phyloP scores from a whole-genome alignment of 1,140 invertebrate species.

The Drosophila rhopaloa region DNA sequence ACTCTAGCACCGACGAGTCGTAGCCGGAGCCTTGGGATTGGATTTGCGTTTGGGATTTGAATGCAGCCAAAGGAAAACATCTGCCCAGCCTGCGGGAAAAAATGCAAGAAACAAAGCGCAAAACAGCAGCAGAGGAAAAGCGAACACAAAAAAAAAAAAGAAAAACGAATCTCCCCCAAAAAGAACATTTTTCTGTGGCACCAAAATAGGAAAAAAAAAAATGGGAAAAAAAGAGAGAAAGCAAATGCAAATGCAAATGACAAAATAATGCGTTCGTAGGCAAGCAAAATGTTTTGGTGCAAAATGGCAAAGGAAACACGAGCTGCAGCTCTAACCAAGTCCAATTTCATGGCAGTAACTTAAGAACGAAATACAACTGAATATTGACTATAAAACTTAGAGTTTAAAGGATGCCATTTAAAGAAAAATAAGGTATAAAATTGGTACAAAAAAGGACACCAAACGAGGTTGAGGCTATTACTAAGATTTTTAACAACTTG shows the following conservation, averaged over 20 bases:
- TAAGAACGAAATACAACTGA: slow-evolving; percentile 1
- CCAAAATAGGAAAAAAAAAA: not conserved
- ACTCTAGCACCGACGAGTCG: slow-evolving; percentile 1
- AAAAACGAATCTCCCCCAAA: slow-evolving; percentile 1
- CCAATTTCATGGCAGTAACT: slow-evolving; percentile 4
- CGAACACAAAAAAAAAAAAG: not conserved
- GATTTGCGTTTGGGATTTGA: slow-evolving; percentile 49
- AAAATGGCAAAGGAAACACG: slow-evolving; percentile 11
- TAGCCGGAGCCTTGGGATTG: slow-evolving; percentile 40
- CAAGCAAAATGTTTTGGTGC: slow-evolving; percentile 30
- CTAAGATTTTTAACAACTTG: too few relatives aligned
- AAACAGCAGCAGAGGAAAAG: slow-evolving; percentile 14
- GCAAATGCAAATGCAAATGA: slow-evolving; percentile 33
- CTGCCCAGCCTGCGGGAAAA: slow-evolving; percentile 19
- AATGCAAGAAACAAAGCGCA: slow-evolving; percentile 33
- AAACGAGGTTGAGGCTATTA: too few relatives aligned
- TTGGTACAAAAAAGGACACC: too few relatives aligned
- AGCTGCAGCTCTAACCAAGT: slow-evolving; percentile 4
- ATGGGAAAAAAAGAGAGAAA: not conserved
- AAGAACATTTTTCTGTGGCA: not conserved
- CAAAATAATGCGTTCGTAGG: slow-evolving; percentile 51
- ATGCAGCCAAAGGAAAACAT: slow-evolving; percentile 47
- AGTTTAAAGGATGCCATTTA: not conserved
- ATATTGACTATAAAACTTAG: slow-evolving; percentile 5
- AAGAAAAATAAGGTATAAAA: not conserved